Base-by-base conservation (phyloP, 64 coral and sea anemone species). In the Porites australiensis region DNA sequence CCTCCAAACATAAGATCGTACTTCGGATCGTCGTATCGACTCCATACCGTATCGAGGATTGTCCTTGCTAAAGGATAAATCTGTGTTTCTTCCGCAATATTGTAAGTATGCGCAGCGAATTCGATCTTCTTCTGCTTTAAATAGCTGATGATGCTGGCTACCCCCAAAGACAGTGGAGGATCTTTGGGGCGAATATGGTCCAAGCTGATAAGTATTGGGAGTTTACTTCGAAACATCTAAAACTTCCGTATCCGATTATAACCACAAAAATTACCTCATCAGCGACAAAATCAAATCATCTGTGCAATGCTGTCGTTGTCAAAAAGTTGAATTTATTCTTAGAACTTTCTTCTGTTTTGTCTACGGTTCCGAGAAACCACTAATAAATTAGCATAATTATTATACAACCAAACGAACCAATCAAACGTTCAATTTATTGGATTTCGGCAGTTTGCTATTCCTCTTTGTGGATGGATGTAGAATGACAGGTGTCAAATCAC, bases 181-280 rank as follows among this genome's bases (percentile, higher is more conserved):
- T 86, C 83, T 71, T 86, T 86, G 12, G 83, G 83, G 13, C 83
- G 65, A 22, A 71, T 86, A 50, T 71, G 69, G 51, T 86, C 83
- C 20, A 86, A 37, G 44, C 47, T 70, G 4, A 86, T 53, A 43
- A 86, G 60, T 53, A 86, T 86, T 53, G 69, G 83, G 57, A 79
- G 58, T 79, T 27, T 79, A 12, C 44, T 22, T 54, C 76, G 76
- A 22, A 79, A 20, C 76, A 79, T 79, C 57, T 79, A 23, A 45
- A 13, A 13, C 3, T 23, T 14, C 47, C 21, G 15, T 16, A 15
- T 5, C 54, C 12, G 12, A 7, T 57, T 57, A 12, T 9, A 57
- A 57, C 54, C 7, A 57, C 7, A 57, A 57, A 9, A 9, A 9
- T 9, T 57, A 57, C 7, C 54, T 57, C 54, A 12, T 12, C 54